Conservation (phyloP, 1,140 invertebrate species). For the Caligus rogercresseyi region DNA sequence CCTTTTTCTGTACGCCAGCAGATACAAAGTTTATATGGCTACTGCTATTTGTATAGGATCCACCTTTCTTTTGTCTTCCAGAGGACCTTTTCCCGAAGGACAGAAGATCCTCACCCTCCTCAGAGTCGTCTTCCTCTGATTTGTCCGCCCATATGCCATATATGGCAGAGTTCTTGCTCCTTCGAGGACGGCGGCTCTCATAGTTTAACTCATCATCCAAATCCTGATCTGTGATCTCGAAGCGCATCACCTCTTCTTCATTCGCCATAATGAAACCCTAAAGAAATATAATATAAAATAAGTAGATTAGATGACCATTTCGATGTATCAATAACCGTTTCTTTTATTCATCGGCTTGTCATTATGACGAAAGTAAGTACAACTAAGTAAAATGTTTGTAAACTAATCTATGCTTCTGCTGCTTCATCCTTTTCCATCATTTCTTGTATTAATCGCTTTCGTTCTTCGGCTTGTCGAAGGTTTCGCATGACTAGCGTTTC, state of each 20-base stretch:
- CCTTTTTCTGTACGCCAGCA: constrained; percentile 53
- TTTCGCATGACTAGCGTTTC: constrained; percentile 56
- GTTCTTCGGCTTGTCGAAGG: constrained; percentile 59
- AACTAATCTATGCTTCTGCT: background rate
- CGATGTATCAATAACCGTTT: too few species aligned
- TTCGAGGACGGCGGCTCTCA: constrained; percentile 33
- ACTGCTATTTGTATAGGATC: constrained; percentile 39
- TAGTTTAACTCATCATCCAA: constrained; percentile 53
- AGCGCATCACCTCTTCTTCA: constrained; percentile 71
- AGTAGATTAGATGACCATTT: too few species aligned
- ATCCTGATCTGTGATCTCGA: constrained; percentile 85
- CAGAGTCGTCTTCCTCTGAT: constrained; percentile 60
- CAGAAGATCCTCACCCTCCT: constrained; percentile 35
- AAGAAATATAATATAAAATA: background rate
- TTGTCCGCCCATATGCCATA: constrained; percentile 84
- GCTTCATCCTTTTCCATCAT: constrained; percentile 47
- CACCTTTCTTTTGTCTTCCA: constrained; percentile 29
- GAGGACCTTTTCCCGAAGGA: constrained; percentile 24
- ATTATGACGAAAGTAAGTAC: too few species aligned
- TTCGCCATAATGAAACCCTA: constrained; percentile 14
- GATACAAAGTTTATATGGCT: constrained; percentile 73
- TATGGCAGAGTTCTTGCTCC: constrained; percentile 74
- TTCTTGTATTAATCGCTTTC: constrained; percentile 53
- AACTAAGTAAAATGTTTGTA: too few species aligned
- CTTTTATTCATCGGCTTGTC: too few species aligned